Evolutionary conservation across 2,113 vertebrate genomes (phyloP).

Genomic region (Cynocephalus volans): DNA sequence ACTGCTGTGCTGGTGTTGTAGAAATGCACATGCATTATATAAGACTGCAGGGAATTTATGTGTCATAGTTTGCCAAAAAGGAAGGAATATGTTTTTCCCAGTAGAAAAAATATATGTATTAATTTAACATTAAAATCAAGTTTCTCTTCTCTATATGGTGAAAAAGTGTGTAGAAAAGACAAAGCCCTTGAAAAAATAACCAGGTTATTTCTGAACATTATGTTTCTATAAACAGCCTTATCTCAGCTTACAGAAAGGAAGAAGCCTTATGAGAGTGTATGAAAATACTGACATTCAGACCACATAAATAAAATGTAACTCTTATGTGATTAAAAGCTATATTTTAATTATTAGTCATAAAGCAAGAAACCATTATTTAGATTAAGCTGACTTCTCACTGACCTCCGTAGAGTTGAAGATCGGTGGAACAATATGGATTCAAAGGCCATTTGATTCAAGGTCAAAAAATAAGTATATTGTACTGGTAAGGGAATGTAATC

Average conservation of each 20-base stretch:
- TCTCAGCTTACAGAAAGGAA: background rate
- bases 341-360: background rate
- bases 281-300: background rate
- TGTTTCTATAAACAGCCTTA: background rate
- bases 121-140: background rate
- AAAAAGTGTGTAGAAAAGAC: background rate
- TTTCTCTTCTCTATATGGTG: background rate
- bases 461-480: constrained; percentile 25
- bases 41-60: background rate
- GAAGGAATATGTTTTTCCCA: background rate
- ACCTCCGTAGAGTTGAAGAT: background rate
- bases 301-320: background rate
- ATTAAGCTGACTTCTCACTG: background rate
- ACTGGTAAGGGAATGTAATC: background rate
- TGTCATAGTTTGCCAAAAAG: background rate
- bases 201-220: background rate
- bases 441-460: background rate
- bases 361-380: constrained; percentile 46
- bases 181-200: background rate
- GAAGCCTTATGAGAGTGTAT: background rate
- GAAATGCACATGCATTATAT: background rate
- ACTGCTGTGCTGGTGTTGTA: background rate
- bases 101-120: background rate
- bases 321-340: background rate
- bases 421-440: background rate